Evolutionary conservation across 2,888 invertebrate genomes (phyloP).

Genomic region (Pristionchus entomophagus): DNA sequence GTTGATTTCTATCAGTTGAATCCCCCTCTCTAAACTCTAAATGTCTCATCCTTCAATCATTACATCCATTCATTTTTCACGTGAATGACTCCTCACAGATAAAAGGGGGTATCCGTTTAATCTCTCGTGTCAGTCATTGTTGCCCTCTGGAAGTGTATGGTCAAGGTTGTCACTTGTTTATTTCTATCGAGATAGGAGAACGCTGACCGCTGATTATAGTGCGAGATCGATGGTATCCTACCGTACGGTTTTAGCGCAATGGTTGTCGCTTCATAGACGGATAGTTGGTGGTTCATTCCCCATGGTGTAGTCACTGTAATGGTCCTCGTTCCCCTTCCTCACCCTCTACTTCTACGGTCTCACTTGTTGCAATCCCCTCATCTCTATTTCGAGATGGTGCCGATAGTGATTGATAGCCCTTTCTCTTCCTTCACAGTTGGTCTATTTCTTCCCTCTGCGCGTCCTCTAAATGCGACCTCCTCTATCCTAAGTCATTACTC

Average conservation of each 20-base stretch:
- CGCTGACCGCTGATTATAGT: no score
- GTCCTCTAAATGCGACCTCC: constrained; percentile 11
- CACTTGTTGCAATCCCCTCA: neutral
- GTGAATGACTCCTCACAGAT: neutral
- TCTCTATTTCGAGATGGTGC: constrained; percentile 30
- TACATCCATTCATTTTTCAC: neutral
- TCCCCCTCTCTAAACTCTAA: neutral
- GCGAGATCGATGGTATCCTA: no score
- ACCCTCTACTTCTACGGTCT: neutral
- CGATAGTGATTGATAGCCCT: constrained; percentile 29
- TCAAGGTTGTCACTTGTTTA: constrained; percentile 2
- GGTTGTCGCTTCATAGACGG: no score
- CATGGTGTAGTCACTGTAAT: no score
- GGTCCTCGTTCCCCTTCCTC: neutral
- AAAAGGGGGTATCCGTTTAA: constrained; percentile 19
- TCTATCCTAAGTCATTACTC: neutral
- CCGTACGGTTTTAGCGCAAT: no score
- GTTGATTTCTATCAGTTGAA: neutral
- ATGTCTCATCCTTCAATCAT: neutral
- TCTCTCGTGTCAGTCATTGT: neutral
- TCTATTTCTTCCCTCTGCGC: neutral
- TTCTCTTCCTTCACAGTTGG: neutral
- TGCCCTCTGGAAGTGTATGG: neutral
- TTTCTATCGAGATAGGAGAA: no score
- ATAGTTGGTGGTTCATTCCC: no score